These are phyloP conservation scores for Papilio dardanus DNA, from an alignment of 1,140 invertebrate species.

Conservation along the genomic window DNA sequence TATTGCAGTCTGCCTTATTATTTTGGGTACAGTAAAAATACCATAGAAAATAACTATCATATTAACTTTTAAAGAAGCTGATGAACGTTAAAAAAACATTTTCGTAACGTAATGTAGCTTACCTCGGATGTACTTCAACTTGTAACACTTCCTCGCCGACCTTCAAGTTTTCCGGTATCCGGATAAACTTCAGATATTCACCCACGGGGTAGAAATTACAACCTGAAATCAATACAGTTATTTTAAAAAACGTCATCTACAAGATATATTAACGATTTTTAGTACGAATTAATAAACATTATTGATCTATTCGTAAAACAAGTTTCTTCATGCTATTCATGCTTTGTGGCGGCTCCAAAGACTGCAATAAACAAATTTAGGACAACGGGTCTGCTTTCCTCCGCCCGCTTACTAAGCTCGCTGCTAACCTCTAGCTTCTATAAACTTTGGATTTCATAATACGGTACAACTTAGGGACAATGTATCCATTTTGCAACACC, in stretches of 20 bases:
- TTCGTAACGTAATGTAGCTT: too few relatives aligned
- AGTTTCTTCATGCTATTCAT: too few relatives aligned
- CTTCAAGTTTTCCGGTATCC: slow-evolving; percentile 87
- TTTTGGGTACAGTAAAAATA: neutral
- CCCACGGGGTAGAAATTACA: slow-evolving; percentile 91
- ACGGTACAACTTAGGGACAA: slow-evolving; percentile 17
- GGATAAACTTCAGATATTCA: slow-evolving; percentile 89
- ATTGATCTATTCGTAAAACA: too few relatives aligned
- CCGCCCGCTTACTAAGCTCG: too few relatives aligned
- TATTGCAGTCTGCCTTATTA: neutral
- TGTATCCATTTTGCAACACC: slow-evolving; percentile 31
- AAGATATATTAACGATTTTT: too few relatives aligned
- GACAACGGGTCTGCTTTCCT: too few relatives aligned
- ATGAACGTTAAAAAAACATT: too few relatives aligned
- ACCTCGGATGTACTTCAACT: slow-evolving; percentile 88
- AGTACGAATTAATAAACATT: too few relatives aligned
- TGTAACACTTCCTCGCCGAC: slow-evolving; percentile 87
- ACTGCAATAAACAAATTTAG: too few relatives aligned
- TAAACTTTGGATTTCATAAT: neutral
- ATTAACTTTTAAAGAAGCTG: neutral
- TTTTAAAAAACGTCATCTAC: too few relatives aligned
- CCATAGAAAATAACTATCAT: neutral
- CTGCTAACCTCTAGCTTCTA: too few relatives aligned
- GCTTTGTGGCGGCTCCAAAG: too few relatives aligned
- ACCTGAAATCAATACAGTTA: slow-evolving; percentile 82